Conservation (phyloP, 2,888 invertebrate genomes). For the Chalcis sispes region DNA sequence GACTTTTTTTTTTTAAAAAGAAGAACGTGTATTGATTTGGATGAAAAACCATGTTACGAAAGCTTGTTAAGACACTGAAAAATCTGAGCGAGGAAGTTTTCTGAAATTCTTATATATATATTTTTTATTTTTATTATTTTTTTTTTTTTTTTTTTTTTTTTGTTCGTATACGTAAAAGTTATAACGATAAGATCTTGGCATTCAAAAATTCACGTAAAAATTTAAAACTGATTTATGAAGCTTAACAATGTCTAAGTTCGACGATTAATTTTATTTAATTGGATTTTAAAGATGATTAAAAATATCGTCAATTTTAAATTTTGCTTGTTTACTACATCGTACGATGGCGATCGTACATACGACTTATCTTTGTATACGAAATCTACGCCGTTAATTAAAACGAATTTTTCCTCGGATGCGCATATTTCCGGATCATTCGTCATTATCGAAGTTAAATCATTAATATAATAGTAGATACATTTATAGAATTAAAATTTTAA, state of each 20-base stretch:
- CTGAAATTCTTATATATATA: no score
- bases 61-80: constrained; percentile 36
- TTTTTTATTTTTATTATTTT: no score
- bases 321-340: no score
- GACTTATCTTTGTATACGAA: no score
- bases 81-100: constrained; percentile 24
- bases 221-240: neutral
- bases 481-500: no score
- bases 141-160: neutral
- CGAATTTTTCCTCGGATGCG: no score
- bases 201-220: neutral
- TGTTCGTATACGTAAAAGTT: neutral
- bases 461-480: no score
- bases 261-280: constrained; percentile 18
- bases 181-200: constrained; percentile 1
- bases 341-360: no score
- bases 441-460: no score
- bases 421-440: no score
- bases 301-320: no score
- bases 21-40: constrained; percentile 28
- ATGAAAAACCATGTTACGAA: constrained; percentile 36
- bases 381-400: no score
- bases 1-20: neutral
- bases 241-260: neutral
- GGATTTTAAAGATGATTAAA: neutral